A percentile compares a stretch with the other conserved stretches of the same genome.
Evolutionary conservation across 2,113 vertebrate genomes (phyloP).

Genomic region (Mellivora capensis): DNA sequence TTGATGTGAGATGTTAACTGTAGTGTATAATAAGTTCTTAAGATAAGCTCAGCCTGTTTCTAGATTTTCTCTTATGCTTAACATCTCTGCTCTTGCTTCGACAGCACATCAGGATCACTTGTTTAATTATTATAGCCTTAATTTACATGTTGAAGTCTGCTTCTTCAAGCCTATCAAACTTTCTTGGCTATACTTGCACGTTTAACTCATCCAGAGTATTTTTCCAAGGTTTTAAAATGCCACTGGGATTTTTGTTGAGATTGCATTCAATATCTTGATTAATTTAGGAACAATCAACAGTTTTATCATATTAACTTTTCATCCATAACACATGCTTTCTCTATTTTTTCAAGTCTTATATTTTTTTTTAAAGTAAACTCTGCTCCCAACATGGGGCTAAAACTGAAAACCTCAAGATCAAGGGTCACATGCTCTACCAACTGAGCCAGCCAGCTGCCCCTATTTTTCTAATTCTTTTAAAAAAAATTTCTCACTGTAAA

Average conservation of each 20-base stretch:
- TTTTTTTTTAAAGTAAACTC: not conserved
- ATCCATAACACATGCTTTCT: conserved; percentile 16
- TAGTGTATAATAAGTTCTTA: not conserved
- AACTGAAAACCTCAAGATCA: not conserved
- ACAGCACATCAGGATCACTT: not conserved
- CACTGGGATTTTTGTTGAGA: not conserved
- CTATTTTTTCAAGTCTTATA: not conserved
- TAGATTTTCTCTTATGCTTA: not conserved
- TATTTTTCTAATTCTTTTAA: not conserved
- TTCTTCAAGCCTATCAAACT: not conserved
- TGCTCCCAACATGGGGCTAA: not conserved
- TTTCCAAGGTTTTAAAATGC: not conserved
- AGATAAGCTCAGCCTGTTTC: not conserved
- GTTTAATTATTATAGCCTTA: not conserved
- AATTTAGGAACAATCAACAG: not conserved
- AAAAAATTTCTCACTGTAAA: not conserved
- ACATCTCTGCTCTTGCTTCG: not conserved
- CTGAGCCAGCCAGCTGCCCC: not conserved
- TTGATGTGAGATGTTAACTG: not conserved
- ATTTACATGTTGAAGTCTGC: conserved; percentile 29
- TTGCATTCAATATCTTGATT: conserved; percentile 36
- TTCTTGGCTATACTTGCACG: not conserved
- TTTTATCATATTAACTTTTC: conserved; percentile 23
- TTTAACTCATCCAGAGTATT: conserved; percentile 34
- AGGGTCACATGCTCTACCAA: not conserved